Evolutionary conservation across 1,140 invertebrate genomes (phyloP).

Genomic region (Temnothorax longispinosus): DNA sequence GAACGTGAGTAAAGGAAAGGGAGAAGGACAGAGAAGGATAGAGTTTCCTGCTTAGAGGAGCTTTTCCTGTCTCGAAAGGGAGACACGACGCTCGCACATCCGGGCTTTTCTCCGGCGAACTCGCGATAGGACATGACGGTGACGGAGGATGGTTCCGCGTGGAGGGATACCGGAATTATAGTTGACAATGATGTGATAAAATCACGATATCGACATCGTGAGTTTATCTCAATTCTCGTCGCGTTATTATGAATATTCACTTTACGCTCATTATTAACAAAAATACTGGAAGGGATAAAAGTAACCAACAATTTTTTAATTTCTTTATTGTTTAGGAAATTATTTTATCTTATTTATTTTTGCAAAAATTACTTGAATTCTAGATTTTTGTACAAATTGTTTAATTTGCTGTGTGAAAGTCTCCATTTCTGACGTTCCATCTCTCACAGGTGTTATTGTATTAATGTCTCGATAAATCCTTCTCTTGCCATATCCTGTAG

Average conservation of each 20-base stretch:
- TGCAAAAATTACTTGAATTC: neutral
- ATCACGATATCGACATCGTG: constrained; percentile 25
- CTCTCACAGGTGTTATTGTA: neutral
- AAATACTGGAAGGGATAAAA: neutral
- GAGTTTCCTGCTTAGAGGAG: constrained; percentile 42
- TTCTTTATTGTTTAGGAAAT: neutral
- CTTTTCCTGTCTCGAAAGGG: constrained; percentile 53
- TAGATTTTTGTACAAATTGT: neutral
- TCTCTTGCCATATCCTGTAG: constrained; percentile 18
- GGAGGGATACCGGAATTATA: constrained; percentile 4
- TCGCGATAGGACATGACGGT: constrained; percentile 47
- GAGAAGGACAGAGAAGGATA: neutral
- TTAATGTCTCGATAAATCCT: constrained; percentile 39
- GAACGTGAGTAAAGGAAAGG: neutral
- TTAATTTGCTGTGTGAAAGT: neutral
- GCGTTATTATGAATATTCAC: neutral
- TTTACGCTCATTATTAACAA: neutral
- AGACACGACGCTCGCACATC: constrained; percentile 48
- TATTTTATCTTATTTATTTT: neutral
- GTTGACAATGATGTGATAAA: constrained; percentile 8
- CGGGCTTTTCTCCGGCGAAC: constrained; percentile 8
- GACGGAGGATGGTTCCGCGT: constrained; percentile 14
- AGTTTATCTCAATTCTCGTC: neutral
- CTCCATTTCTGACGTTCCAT: neutral
- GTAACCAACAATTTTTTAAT: neutral